Evolutionary conservation across 2,797 vertebrate species (phyloP), one percentile per base, ranked within the genome.

Genomic region (Anguilla marmorata): DNA sequence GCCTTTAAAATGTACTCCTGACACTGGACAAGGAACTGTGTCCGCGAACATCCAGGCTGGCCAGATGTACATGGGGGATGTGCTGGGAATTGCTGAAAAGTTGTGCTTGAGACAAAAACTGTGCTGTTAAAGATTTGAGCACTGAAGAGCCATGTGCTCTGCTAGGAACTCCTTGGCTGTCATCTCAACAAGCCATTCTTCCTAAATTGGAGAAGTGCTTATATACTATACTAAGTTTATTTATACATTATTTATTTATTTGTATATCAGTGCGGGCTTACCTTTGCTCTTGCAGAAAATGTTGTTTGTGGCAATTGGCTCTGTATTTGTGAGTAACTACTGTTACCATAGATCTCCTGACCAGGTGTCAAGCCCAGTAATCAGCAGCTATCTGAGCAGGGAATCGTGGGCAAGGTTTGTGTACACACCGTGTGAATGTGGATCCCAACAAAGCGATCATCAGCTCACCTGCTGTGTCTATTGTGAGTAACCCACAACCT

Each of bases 101-200:
- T 56, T 54, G 50, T 84, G 83, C 48, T 54, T 56, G 21, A 30
- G 45, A 56, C 50, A 84, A 45, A 52, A 56, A 84, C 27, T 56
- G 83, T 84, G 83, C n/a, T 12, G 45, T 30, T 84, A n/a, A 56
- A 56, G 24, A 54, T 56, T 84, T 7, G 7, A 87, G 74, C 86
- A 9, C 19, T n/a, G 33, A 45, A 37, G 69, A 37, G 69, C 69
- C 11, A 30, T 1, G 30, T 12, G 2, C 27, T 37, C 69, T 45
- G 74, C 9, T 8, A 2, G 9, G 60, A 41, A 8, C 16, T 33
- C 84, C 30, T 50, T n/a, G 12, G 48, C 87, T 33, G 60, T 85
- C 87, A 88, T 76, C 82, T 85, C 48, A 19, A 16, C 54, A 5
- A 33, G 83, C 41, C 11, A 12, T 66, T 84, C 24, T 54, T 87